Percentiles rank a stretch among this genome's conserved stretches.
These are phyloP conservation scores for Rotaria sp. DNA, from an alignment of 2,888 invertebrate species.

Conservation along the genomic window DNA sequence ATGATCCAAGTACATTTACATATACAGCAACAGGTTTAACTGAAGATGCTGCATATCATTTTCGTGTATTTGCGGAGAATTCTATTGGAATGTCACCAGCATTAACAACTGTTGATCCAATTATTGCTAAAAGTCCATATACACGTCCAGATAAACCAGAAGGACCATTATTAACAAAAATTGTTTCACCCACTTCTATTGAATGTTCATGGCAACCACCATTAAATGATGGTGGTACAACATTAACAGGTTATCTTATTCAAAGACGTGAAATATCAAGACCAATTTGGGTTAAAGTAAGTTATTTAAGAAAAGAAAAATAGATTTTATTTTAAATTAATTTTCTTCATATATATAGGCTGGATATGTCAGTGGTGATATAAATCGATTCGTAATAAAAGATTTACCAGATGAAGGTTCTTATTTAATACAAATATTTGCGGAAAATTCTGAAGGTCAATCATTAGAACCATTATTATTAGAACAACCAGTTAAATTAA, in stretches of 20 bases:
- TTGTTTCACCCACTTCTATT: conserved; percentile 15
- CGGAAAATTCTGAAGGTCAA: conserved; percentile 36
- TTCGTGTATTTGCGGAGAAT: conserved; percentile 35
- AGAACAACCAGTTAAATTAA: conserved; percentile 20
- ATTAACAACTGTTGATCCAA: conserved; percentile 33
- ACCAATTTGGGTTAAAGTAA: conserved; percentile 38
- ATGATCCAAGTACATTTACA: conserved; percentile 32
- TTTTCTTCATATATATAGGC: neutral
- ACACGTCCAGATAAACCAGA: conserved; percentile 28
- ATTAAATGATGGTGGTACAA: conserved; percentile 28
- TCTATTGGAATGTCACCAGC: conserved; percentile 8
- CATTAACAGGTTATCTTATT: conserved; percentile 37
- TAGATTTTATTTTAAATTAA: neutral
- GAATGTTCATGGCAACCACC: conserved; percentile 32
- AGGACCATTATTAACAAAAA: conserved; percentile 27
- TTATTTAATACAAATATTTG: conserved; percentile 38
- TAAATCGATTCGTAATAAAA: neutral
- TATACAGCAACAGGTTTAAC: neutral
- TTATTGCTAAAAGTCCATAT: conserved; percentile 36
- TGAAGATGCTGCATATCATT: conserved; percentile 36
- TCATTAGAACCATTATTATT: conserved; percentile 23
- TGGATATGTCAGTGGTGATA: conserved; percentile 34
- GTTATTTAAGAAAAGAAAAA: neutral
- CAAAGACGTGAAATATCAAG: conserved; percentile 31
- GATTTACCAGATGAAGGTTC: conserved; percentile 35